Evolutionary conservation across 2,888 invertebrate species (phyloP).

Genomic region (Hymenopus coronatus): DNA sequence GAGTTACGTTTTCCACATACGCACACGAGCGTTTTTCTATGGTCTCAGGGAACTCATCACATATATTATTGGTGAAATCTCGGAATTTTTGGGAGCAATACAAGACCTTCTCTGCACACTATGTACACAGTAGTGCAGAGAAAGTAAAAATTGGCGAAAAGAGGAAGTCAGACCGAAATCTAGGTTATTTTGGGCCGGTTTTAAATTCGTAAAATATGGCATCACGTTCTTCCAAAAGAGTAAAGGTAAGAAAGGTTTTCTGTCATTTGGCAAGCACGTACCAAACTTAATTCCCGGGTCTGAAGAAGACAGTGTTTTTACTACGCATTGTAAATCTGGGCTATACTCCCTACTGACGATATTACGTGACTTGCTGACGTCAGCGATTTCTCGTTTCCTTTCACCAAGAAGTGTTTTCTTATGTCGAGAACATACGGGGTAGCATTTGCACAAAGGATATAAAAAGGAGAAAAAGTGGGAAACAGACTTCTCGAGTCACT

Average conservation of each 20-base stretch:
- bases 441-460: background rate
- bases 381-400: background rate
- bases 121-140: no score
- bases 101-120: no score
- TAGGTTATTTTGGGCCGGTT: background rate
- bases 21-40: no score
- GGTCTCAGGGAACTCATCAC: no score
- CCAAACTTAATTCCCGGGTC: background rate
- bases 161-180: background rate
- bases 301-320: background rate
- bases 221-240: background rate
- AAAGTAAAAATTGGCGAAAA: background rate
- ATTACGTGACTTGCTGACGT: background rate
- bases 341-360: background rate
- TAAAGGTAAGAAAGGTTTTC: background rate
- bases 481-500: background rate
- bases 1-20: no score
- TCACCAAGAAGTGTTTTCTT: background rate
- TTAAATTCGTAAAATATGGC: background rate
- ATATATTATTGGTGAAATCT: no score
- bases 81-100: no score
- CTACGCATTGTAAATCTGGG: background rate
- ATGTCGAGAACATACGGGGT: background rate
- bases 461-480: background rate
- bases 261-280: background rate